Conservation (phyloP, 2,113 vertebrate genomes). For the Aplodontia rufa region DNA sequence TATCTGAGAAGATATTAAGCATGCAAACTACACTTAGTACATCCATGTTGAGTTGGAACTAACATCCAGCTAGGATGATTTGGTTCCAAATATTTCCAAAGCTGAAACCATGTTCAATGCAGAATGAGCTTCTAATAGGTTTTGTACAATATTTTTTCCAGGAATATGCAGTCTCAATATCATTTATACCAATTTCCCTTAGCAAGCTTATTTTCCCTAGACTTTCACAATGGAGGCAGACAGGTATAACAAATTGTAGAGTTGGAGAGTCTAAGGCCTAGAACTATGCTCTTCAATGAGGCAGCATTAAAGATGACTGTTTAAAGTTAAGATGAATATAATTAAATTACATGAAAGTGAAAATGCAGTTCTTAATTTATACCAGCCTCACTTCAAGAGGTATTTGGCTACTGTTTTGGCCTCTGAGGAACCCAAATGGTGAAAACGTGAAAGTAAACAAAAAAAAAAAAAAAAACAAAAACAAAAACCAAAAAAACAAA, state of each 20-base stretch:
- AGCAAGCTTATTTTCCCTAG: fast-evolving
- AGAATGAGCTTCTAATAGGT: not conserved
- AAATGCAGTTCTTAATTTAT: not conserved
- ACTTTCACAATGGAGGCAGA: not conserved
- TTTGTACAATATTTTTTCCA: not conserved
- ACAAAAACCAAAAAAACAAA: too few species aligned
- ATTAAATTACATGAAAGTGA: not conserved
- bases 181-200: not conserved
- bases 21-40: not conserved
- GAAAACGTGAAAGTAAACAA: not conserved
- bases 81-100: not conserved
- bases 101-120: not conserved
- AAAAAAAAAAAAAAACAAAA: too few species aligned
- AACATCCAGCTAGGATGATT: not conserved
- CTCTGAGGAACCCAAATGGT: not conserved
- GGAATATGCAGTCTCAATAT: not conserved
- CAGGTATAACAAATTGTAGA: fast-evolving
- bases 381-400: not conserved
- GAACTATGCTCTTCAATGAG: not conserved
- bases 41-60: not conserved
- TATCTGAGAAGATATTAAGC: not conserved
- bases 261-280: fast-evolving
- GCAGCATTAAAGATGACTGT: not conserved
- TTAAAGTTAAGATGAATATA: not conserved
- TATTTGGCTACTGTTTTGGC: not conserved